Base-by-base conservation (phyloP, 2,113 vertebrate species). In the Cheirogaleus medius region DNA sequence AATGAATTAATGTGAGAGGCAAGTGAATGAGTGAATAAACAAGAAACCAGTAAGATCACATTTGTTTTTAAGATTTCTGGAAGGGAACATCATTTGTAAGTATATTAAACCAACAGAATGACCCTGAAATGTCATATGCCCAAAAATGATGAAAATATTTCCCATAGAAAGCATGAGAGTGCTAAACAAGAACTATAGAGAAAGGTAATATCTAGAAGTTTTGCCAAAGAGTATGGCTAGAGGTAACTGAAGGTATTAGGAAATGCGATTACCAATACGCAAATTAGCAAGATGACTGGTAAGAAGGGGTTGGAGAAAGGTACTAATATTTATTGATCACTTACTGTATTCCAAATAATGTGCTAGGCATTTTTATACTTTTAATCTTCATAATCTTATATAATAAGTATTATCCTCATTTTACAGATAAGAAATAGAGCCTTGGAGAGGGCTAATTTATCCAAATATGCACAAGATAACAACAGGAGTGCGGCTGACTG, bases 41-140 rank as follows among this genome's bases (percentile, higher is more conserved):
- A 96, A 60, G 34, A 78, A 56, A 39, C 3, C 18, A 90, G 17
- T 29, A 78, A 73, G 25, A 77, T 60, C 25, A 52, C 1, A 77
- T 64, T 85, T 69, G 32, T 42, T 77, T 68, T 90, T 91, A 63
- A 77, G 42, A 91, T 71, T 81, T 92, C 58, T 87, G n/a, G n/a
- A 23, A 60, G 8, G 34, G 23, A 56, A 58, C 9, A 15, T n/a
- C 21, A 69, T 49, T 90, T 85, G 25, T n/a, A 91, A 78, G 13
- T 27, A 76, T 60, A 52, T 9, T 12, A 78, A 15, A 71, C 15
- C 5, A 42, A 77, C 15, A 58, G 11, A 86, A 74, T 68, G 90
- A 92, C 29, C 42, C 56, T 44, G 39, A 93, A 95, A 86, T 39
- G 18, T 7, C 56, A 27, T 37, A 64, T 6, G 39, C 10, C 8